A percentile compares a stretch with the other conserved stretches of the same genome.
phyloP scores from a whole-genome alignment of 2,888 invertebrate genomes.

The Diogma glabrata region DNA sequence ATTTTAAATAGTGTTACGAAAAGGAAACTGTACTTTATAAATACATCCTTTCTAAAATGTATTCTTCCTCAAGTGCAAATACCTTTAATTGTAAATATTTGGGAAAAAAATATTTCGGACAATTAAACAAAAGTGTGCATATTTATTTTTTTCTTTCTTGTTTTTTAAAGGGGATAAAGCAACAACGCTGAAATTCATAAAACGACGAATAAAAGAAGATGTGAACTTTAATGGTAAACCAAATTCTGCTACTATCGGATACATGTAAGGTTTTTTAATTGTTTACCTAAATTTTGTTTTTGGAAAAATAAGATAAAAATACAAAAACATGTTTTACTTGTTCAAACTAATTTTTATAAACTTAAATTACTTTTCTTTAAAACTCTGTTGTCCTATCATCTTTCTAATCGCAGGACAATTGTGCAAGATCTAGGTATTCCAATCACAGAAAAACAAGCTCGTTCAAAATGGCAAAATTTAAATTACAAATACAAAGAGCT shows the following conservation, averaged over 20 bases:
- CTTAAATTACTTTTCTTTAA: too few relatives aligned
- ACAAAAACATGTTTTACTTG: too few relatives aligned
- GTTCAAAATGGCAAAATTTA: constrained; percentile 8
- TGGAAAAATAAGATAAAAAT: too few relatives aligned
- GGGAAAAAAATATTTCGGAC: background rate
- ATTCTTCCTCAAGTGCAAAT: constrained; percentile 6
- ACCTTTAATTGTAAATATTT: constrained; percentile 7
- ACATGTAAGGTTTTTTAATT: too few relatives aligned
- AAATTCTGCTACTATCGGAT: constrained; percentile 8
- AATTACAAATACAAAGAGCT: constrained; percentile 4
- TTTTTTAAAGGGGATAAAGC: constrained; percentile 6
- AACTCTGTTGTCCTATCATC: too few relatives aligned
- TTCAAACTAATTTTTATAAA: too few relatives aligned
- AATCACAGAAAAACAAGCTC: constrained; percentile 4
- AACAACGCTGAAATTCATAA: constrained; percentile 6
- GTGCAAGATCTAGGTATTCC: constrained; percentile 6
- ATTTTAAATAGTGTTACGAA: too few relatives aligned
- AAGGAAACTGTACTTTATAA: too few relatives aligned
- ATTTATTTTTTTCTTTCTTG: background rate
- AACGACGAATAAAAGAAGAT: constrained; percentile 7
- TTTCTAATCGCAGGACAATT: constrained; percentile 4
- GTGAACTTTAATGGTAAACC: constrained; percentile 8
- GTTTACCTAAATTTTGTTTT: too few relatives aligned
- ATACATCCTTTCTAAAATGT: too few relatives aligned
- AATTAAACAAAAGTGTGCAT: background rate